phyloP scores from a whole-genome alignment of 1,140 invertebrate species.

The Macrotrachela quadricornifera region DNA sequence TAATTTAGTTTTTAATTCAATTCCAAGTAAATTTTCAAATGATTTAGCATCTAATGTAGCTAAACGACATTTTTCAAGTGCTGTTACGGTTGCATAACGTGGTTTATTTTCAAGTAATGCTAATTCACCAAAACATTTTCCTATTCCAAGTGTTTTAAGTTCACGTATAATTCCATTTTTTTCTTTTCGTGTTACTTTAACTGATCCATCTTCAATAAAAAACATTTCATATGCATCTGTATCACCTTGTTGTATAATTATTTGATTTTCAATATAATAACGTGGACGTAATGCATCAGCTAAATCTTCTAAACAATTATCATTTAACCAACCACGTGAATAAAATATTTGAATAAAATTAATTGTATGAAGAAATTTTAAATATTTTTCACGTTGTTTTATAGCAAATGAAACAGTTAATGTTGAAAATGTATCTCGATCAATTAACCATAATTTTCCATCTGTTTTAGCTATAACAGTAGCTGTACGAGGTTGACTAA shows the following conservation, averaged over 20 bases:
- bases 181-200: conserved; percentile 63
- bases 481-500: conserved; percentile 76
- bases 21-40: too few relatives aligned
- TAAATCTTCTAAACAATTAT: conserved; percentile 52
- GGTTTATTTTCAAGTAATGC: conserved; percentile 82
- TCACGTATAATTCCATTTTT: conserved; percentile 66
- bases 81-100: conserved; percentile 78
- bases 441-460: conserved; percentile 92
- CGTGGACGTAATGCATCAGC: conserved; percentile 55
- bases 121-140: conserved; percentile 97
- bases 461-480: conserved; percentile 78
- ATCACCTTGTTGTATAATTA: conserved; percentile 64
- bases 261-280: conserved; percentile 42
- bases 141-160: conserved; percentile 80
- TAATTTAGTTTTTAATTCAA: too few relatives aligned
- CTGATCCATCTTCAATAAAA: conserved; percentile 90
- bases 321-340: conserved; percentile 21
- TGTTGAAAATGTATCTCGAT: conserved; percentile 83
- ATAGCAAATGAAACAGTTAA: conserved; percentile 95
- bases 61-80: conserved; percentile 78
- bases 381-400: conserved; percentile 93
- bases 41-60: conserved; percentile 59
- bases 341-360: conserved; percentile 90
- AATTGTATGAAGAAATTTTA: conserved; percentile 88
- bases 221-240: conserved; percentile 94